Conservation (phyloP, 2,797 vertebrate genomes). For the Cuculus canorus region DNA sequence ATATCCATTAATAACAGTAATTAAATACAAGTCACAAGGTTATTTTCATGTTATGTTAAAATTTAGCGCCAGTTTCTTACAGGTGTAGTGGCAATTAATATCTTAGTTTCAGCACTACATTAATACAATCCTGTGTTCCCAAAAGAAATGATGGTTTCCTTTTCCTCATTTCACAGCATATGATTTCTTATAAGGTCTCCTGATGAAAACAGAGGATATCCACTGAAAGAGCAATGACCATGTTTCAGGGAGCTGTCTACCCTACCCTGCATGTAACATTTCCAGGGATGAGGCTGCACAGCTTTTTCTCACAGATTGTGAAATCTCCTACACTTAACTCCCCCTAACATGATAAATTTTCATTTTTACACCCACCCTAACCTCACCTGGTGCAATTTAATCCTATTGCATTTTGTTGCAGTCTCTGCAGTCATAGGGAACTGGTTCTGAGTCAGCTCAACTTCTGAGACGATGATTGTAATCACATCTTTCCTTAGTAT, state of each 20-base stretch:
- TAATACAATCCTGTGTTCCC: neutral
- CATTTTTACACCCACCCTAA: neutral
- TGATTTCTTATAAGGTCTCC: accelerated
- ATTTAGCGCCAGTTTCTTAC: neutral
- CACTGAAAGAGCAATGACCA: neutral
- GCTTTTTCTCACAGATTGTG: neutral
- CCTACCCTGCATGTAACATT: accelerated
- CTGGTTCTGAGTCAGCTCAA: neutral
- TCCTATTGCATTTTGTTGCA: accelerated
- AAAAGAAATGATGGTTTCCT: neutral
- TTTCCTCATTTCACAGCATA: neutral
- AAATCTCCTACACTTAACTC: neutral
- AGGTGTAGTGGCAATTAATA: neutral
- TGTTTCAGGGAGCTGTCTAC: neutral
- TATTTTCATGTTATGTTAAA: neutral
- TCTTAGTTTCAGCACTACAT: accelerated
- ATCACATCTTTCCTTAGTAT: neutral
- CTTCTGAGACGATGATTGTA: neutral
- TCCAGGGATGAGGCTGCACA: neutral
- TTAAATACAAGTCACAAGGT: accelerated
- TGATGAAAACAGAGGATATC: neutral
- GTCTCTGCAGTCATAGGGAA: accelerated
- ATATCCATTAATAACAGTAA: neutral
- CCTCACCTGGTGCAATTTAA: neutral
- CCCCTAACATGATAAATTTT: accelerated